These are phyloP conservation scores for Druon quercuslanigerum DNA, from an alignment of 1,140 invertebrate genomes.

Conservation along the genomic window DNA sequence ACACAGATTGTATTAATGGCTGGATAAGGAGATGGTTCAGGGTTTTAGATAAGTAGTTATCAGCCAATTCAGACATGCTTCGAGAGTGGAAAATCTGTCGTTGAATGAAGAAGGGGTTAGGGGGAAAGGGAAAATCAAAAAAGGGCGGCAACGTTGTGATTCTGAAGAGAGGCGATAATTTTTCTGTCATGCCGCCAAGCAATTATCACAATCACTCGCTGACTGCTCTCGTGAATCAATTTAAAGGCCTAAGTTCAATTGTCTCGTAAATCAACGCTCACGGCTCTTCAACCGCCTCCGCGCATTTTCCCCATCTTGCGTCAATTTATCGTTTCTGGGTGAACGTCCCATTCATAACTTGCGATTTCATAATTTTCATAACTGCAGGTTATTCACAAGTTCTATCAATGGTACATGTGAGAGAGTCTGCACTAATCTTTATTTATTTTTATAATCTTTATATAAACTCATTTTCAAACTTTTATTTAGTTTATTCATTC, in stretches of 20 bases:
- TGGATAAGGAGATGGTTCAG: slow-evolving; percentile 19
- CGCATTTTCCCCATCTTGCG: slow-evolving; percentile 21
- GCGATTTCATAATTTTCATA: slow-evolving; percentile 33
- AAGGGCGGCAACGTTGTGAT: slow-evolving; percentile 28
- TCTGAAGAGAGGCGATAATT: slow-evolving; percentile 37
- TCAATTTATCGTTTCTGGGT: slow-evolving; percentile 27
- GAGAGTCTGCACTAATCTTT: neutral
- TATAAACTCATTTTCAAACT: too few species aligned
- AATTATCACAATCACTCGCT: slow-evolving; percentile 41
- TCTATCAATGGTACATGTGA: slow-evolving; percentile 18
- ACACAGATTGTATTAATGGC: slow-evolving; percentile 6
- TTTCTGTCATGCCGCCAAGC: slow-evolving; percentile 36
- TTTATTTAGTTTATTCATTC: too few species aligned
- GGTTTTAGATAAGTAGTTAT: slow-evolving; percentile 10
- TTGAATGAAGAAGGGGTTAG: neutral
- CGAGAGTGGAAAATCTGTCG: neutral
- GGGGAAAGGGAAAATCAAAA: neutral
- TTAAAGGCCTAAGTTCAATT: slow-evolving; percentile 47
- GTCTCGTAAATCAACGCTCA: slow-evolving; percentile 39
- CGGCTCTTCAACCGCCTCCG: slow-evolving; percentile 30
- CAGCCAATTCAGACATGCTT: neutral
- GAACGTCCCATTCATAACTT: slow-evolving; percentile 28
- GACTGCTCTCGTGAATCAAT: slow-evolving; percentile 38
- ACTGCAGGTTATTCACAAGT: slow-evolving; percentile 30
- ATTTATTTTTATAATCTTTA: too few species aligned